These are phyloP conservation scores for Calameuta pallipes DNA, from an alignment of 2,888 invertebrate genomes.

Conservation along the genomic window DNA sequence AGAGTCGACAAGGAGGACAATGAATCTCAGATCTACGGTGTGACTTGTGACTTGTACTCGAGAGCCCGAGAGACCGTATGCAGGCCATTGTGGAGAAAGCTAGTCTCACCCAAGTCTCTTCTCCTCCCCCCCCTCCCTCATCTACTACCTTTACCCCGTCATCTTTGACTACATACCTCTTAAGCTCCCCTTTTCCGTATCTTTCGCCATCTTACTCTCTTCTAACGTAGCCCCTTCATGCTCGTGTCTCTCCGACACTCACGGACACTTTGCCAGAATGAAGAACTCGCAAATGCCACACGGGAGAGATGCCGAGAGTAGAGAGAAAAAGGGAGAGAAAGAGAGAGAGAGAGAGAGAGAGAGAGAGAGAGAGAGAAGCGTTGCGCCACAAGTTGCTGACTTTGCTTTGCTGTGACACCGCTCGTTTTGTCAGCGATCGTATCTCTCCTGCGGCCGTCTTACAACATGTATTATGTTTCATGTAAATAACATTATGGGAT, in stretches of 20 bases:
- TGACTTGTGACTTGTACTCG: constrained; percentile 40
- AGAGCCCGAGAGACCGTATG: neutral
- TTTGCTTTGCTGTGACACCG: constrained; percentile 32
- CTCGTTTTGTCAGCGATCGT: constrained; percentile 33
- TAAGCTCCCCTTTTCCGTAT: neutral
- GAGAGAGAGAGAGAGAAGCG: neutral
- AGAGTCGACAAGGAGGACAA: constrained; percentile 54
- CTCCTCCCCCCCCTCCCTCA: neutral
- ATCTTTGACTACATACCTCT: neutral
- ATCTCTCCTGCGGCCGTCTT: constrained; percentile 20
- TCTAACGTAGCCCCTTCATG: neutral
- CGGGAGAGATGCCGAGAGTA: neutral
- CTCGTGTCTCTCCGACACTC: neutral
- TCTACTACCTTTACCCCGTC: neutral
- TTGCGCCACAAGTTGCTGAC: constrained; percentile 13
- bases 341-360: neutral
- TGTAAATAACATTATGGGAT: constrained; percentile 18
- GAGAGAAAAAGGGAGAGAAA: neutral
- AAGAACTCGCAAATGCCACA: constrained; percentile 2
- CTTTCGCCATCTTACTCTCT: constrained; percentile 1
- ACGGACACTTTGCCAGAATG: neutral
- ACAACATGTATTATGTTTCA: constrained; percentile 15
- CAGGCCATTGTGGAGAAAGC: constrained; percentile 35
- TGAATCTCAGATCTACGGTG: constrained; percentile 48
- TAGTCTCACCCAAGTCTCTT: constrained; percentile 21